Evolutionary conservation across 2,113 vertebrate species (phyloP).

Genomic region (Phodopus roborovskii): DNA sequence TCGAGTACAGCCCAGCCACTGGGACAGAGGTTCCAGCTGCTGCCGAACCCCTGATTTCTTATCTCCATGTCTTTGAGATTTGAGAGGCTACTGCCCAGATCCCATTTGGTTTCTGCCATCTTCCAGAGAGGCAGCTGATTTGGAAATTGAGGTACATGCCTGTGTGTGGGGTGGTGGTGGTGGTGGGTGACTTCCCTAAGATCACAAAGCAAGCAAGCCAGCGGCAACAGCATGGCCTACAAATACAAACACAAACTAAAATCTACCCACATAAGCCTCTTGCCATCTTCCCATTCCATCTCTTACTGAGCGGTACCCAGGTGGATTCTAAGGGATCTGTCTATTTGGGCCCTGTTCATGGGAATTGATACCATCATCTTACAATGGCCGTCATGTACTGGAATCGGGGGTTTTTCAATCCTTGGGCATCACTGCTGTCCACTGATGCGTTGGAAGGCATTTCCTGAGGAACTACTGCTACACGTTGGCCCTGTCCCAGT

Average conservation of each 20-base stretch:
- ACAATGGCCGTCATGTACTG: accelerated
- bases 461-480: background rate
- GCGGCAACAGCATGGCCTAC: background rate
- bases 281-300: background rate
- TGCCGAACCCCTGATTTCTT: accelerated
- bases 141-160: background rate
- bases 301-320: background rate
- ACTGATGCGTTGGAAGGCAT: accelerated
- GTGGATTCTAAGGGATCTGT: background rate
- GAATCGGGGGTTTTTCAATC: background rate
- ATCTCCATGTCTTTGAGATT: background rate
- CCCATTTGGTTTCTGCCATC: background rate
- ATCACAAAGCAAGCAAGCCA: background rate
- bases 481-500: accelerated
- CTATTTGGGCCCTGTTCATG: no score
- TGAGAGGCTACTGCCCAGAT: no score
- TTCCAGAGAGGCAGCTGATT: background rate
- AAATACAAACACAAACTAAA: background rate
- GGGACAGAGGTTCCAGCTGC: background rate
- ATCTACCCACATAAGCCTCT: background rate
- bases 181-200: background rate
- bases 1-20: accelerated
- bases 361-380: background rate
- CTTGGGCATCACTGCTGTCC: no score
- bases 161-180: background rate